A percentile compares a stretch with the other conserved stretches of the same genome.
Evolutionary conservation across 30 jellyfish, hydroid and myxozoan genomes (phyloP).

Genomic region (Calvadosia cruxmelitensis): DNA sequence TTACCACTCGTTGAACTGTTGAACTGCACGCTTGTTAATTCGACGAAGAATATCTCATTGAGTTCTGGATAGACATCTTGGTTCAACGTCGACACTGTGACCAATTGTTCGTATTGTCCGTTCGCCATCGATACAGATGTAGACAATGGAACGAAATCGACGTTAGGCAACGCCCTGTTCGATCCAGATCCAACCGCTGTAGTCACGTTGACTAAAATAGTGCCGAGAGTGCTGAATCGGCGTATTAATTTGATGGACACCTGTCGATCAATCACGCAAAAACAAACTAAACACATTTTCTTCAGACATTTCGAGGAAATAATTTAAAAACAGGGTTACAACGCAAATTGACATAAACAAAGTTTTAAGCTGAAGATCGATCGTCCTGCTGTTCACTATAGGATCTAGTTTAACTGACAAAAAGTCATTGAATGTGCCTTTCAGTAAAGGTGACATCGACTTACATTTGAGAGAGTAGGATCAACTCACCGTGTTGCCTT

Average conservation of each 20-base stretch:
- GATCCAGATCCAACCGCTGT: conserved; percentile 38
- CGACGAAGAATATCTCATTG: conserved; percentile 51
- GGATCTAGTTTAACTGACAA: no score
- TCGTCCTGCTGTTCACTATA: no score
- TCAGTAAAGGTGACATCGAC: neutral
- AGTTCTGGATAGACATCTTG: conserved; percentile 45
- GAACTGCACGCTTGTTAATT: conserved; percentile 39
- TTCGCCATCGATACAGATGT: conserved; percentile 50
- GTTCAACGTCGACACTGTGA: conserved; percentile 37
- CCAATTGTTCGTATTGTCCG: conserved; percentile 48
- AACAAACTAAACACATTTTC: no score
- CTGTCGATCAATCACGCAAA: no score
- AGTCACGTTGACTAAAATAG: conserved; percentile 42
- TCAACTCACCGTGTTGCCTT: conserved; percentile 46
- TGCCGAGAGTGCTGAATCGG: conserved; percentile 60
- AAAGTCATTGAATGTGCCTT: neutral
- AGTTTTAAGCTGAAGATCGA: no score
- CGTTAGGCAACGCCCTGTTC: conserved; percentile 50
- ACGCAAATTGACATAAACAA: no score
- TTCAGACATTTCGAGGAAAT: no score
- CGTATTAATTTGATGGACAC: conserved; percentile 44
- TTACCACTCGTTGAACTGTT: no score
- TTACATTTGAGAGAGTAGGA: neutral
- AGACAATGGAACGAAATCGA: conserved; percentile 46
- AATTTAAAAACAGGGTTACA: no score